Conservation (phyloP, 1,140 invertebrate species). For the Triops longicaudatus region DNA sequence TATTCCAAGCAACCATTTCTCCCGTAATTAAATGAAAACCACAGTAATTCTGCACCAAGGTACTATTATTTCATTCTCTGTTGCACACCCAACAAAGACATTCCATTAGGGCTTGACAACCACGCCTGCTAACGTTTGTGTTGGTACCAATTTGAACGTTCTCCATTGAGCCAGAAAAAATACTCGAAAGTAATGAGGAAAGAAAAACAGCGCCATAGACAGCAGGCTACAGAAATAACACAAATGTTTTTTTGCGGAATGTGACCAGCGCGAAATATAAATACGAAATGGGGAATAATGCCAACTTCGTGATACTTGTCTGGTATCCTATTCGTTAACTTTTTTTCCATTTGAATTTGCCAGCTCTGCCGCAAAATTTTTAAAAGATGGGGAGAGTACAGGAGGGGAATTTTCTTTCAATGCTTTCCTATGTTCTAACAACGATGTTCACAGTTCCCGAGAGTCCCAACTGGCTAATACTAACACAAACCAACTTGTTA, state of each 20-base stretch:
- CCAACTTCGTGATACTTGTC: not conserved
- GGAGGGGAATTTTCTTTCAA: not conserved
- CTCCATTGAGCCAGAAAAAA: constrained; percentile 4
- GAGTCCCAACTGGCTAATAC: not conserved
- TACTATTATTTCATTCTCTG: constrained; percentile 6
- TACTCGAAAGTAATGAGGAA: not conserved
- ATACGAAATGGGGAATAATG: not conserved
- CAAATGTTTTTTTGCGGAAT: not conserved
- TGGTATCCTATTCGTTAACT: not conserved
- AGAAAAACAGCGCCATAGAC: not conserved
- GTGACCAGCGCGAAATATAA: constrained; percentile 8
- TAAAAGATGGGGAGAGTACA: not conserved
- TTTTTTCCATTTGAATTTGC: not conserved
- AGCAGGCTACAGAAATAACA: constrained; percentile 4
- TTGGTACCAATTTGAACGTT: not conserved
- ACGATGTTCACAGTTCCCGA: not conserved
- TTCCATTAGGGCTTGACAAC: not conserved
- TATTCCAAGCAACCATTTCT: not conserved
- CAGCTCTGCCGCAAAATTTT: not conserved
- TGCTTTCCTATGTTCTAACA: not conserved
- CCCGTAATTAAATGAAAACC: not conserved
- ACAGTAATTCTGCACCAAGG: not conserved
- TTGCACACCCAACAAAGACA: not conserved
- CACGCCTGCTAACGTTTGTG: not conserved
- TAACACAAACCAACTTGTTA: constrained; percentile 9